These are phyloP conservation scores for Bactericera cockerelli DNA, from an alignment of 1,140 invertebrate species.

Conservation along the genomic window DNA sequence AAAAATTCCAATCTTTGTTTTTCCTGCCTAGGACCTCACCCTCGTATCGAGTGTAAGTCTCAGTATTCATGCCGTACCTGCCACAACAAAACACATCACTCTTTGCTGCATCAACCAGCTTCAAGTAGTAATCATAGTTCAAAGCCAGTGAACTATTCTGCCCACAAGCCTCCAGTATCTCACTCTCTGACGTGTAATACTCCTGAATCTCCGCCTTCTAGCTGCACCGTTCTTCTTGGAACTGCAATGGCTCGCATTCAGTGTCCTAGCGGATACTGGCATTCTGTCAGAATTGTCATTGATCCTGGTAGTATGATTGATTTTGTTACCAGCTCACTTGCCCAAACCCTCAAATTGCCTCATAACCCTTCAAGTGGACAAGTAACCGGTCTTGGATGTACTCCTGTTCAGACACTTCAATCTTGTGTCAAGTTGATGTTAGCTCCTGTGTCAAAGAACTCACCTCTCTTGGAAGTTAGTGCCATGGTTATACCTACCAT, in stretches of 20 bases:
- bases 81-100: background rate
- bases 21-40: background rate
- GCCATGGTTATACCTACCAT: background rate
- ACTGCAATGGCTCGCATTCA: background rate
- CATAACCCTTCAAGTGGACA: background rate
- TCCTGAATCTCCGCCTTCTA: background rate
- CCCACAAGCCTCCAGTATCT: background rate
- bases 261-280: background rate
- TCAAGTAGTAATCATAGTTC: background rate
- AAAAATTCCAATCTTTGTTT: background rate
- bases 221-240: background rate
- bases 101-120: background rate
- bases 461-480: background rate
- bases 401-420: background rate
- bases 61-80: background rate
- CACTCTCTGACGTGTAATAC: background rate
- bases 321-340: slow-evolving; percentile 4
- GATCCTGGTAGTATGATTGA: background rate
- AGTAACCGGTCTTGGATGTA: background rate
- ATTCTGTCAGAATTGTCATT: background rate
- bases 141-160: background rate
- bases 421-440: background rate
- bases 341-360: background rate
- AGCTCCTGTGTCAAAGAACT: background rate
- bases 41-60: background rate